Base-by-base conservation (phyloP, 1,140 invertebrate species). In the Radopholus similis region DNA sequence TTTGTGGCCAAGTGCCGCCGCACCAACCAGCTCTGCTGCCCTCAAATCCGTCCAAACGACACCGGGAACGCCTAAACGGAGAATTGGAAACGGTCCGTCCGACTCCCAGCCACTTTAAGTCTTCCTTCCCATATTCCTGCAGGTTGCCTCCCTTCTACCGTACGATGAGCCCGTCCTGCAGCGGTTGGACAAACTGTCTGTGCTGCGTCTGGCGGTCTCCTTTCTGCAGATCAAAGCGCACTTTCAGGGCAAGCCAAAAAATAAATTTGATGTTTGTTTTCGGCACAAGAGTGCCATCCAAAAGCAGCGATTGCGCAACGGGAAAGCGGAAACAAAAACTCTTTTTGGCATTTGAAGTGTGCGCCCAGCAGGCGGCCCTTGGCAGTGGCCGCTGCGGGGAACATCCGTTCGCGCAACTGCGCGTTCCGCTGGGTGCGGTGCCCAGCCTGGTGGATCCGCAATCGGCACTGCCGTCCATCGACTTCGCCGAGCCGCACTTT, bases 201-300 rank as follows among this genome's bases (percentile, higher is more conserved):
- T 99, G 75, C 88, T 99, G 62, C 87, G 95, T 78, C 89, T 98
- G 60, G 94, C 93, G 57, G 95, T 98, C 84, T 94, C 92, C 85
- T 98, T 97, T 84, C 88, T 98, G 71, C 87, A 94, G 70, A 97
- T 94, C 76, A 98, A 98, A 87, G 95, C 92, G 85, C 97, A 97
- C 86, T 97, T 97, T 86, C 93, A 96, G 91, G 92, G 95, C 97
- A 55, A 55, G 64, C 21, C 9, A 40, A 4, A 15, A 26, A 11
- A 30, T 21, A 9, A 54, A 21, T 57, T n/a, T n/a, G n/a, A n/a
- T n/a, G n/a, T n/a, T n/a, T n/a, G n/a, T n/a, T 51, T 51, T 51
- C 47, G 47, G 47, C 47, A 57, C n/a, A 57, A 54, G 35, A 57
- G 55, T 2, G 34, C 2, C 28, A n/a, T n/a, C 9, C 18, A 18